phyloP scores from a whole-genome alignment of 2,888 invertebrate genomes.

The Salticus scenicus region DNA sequence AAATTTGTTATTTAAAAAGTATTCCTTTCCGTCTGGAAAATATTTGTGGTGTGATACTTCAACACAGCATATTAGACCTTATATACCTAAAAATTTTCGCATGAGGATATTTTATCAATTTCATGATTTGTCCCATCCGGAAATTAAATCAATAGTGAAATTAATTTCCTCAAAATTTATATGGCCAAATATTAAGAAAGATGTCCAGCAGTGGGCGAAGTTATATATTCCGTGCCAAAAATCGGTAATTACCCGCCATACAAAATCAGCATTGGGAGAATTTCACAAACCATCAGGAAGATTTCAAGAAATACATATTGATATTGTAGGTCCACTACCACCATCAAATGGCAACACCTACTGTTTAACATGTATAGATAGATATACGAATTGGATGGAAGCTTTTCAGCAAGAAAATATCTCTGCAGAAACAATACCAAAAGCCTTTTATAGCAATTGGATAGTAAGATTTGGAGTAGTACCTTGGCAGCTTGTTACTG shows the following conservation, averaged over 20 bases:
- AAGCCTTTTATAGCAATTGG: background rate
- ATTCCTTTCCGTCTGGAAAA: too few species aligned
- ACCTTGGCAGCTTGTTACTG: background rate
- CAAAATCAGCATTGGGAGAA: background rate
- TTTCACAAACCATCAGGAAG: background rate
- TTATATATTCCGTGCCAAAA: background rate
- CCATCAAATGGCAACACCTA: too few species aligned
- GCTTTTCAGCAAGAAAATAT: too few species aligned
- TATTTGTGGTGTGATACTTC: too few species aligned
- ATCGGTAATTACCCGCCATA: background rate
- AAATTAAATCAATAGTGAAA: background rate
- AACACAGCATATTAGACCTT: too few species aligned
- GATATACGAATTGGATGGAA: too few species aligned
- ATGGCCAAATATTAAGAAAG: background rate
- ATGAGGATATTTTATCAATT: too few species aligned
- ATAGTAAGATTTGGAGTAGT: background rate
- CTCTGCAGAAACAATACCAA: background rate
- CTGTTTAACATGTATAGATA: too few species aligned
- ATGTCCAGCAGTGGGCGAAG: background rate
- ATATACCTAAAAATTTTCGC: too few species aligned
- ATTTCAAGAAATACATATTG: too few species aligned
- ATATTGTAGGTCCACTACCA: too few species aligned
- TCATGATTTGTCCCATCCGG: background rate
- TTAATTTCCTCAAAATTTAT: background rate
- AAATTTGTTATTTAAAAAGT: too few species aligned